A percentile compares a stretch with the other conserved stretches of the same genome.
These are phyloP conservation scores for Tenodera sinensis DNA, from an alignment of 2,888 invertebrate genomes.

Conservation along the genomic window DNA sequence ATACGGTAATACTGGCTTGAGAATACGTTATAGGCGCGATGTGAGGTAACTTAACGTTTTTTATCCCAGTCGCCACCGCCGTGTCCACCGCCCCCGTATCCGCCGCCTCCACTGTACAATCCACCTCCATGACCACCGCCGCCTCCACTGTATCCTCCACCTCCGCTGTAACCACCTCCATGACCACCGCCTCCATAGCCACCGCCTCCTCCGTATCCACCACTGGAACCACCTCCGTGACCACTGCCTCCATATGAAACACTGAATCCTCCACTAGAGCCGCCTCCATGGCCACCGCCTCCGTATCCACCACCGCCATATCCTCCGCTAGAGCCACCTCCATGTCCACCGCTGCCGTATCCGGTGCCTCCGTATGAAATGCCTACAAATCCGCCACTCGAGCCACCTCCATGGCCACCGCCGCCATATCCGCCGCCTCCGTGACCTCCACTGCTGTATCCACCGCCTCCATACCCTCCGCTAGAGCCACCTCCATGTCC, in stretches of 20 bases:
- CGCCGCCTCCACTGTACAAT: constrained; percentile 20
- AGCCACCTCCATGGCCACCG: constrained; percentile 18
- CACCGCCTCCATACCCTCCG: constrained; percentile 39
- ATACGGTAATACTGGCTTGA: background rate
- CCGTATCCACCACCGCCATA: constrained; percentile 34
- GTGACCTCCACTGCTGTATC: constrained; percentile 13
- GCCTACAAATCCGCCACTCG: constrained; percentile 34
- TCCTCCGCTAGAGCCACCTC: constrained; percentile 21
- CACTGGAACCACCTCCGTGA: background rate
- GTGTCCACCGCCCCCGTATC: constrained; percentile 18
- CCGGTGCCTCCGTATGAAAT: constrained; percentile 1
- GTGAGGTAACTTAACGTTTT: background rate
- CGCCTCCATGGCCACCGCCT: constrained; percentile 22
- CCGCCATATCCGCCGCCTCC: constrained; percentile 23
- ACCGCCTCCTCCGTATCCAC: background rate
- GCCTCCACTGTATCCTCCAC: constrained; percentile 33
- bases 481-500: constrained; percentile 33
- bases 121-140: constrained; percentile 25
- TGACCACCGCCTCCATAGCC: background rate
- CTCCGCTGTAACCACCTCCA: constrained; percentile 33
- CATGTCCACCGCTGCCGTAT: constrained; percentile 37
- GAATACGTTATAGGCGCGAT: background rate
- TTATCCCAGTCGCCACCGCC: constrained; percentile 30
- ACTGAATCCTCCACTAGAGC: constrained; percentile 31
- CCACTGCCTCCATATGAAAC: constrained; percentile 33